These are phyloP conservation scores for Anoncus sp. DNA, from an alignment of 2,888 invertebrate genomes.

Conservation along the genomic window DNA sequence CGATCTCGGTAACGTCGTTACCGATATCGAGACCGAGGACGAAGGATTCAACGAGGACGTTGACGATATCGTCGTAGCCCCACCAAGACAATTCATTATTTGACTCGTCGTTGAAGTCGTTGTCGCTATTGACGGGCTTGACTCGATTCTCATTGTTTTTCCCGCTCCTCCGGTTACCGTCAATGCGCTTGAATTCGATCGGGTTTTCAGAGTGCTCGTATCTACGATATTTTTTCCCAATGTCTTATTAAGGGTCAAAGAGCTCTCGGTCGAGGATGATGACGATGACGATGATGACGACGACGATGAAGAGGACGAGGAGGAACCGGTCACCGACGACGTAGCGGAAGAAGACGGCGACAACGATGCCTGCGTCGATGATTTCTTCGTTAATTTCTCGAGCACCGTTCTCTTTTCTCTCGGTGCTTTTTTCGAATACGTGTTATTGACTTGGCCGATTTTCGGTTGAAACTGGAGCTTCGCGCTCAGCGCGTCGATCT, in stretches of 20 bases:
- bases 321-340: slow-evolving; percentile 3
- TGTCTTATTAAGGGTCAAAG: slow-evolving; percentile 28
- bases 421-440: slow-evolving; percentile 76
- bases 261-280: slow-evolving; percentile 24
- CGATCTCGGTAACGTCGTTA: slow-evolving; percentile 41
- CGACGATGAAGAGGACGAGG: slow-evolving; percentile 18
- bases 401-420: slow-evolving; percentile 74
- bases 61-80: slow-evolving; percentile 55
- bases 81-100: slow-evolving; percentile 58
- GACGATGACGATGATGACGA: slow-evolving; percentile 45
- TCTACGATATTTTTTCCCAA: slow-evolving; percentile 43
- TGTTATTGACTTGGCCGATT: slow-evolving; percentile 78
- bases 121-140: slow-evolving; percentile 35
- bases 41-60: slow-evolving; percentile 42
- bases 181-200: slow-evolving; percentile 34
- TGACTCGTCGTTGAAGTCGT: slow-evolving; percentile 52
- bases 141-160: slow-evolving; percentile 45
- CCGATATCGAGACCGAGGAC: slow-evolving; percentile 57
- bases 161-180: slow-evolving; percentile 12
- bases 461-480: slow-evolving; percentile 81
- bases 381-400: slow-evolving; percentile 70
- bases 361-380: slow-evolving; percentile 53
- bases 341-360: slow-evolving; percentile 7
- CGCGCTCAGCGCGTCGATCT: slow-evolving; percentile 80
- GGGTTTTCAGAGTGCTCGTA: slow-evolving; percentile 13